Conservation (phyloP, 2,797 vertebrate species). For the Peromyscus aztecus region DNA sequence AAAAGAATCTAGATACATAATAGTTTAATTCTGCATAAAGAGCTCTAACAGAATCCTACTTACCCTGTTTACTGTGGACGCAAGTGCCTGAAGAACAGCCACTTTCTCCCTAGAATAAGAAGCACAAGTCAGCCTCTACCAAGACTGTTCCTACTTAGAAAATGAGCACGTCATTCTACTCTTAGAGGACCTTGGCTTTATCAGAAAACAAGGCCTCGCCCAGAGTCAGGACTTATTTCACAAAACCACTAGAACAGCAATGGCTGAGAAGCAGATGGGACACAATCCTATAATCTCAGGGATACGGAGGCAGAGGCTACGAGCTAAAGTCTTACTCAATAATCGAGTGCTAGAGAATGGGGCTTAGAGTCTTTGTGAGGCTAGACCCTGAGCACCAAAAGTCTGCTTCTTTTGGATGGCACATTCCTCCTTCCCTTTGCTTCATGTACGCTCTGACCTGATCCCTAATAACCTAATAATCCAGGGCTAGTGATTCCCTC, state of each 20-base stretch:
- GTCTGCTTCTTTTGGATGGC: neutral
- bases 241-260: neutral
- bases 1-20: neutral
- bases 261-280: neutral
- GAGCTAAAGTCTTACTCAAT: neutral
- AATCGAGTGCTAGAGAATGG: neutral
- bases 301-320: neutral
- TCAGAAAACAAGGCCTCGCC: neutral
- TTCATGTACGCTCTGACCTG: neutral
- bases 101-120: constrained; percentile 92
- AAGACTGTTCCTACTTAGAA: neutral
- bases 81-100: constrained; percentile 94
- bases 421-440: neutral
- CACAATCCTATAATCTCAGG: neutral
- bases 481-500: neutral
- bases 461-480: neutral
- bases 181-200: neutral
- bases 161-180: neutral
- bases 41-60: constrained; percentile 77
- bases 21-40: constrained; percentile 8
- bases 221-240: neutral
- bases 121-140: neutral
- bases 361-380: neutral
- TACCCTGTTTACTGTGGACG: constrained; percentile 93
- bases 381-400: neutral